These are phyloP conservation scores for Hippasteria phrygiana DNA, from an alignment of 53 echinoderm and acorn worm species.

Conservation along the genomic window DNA sequence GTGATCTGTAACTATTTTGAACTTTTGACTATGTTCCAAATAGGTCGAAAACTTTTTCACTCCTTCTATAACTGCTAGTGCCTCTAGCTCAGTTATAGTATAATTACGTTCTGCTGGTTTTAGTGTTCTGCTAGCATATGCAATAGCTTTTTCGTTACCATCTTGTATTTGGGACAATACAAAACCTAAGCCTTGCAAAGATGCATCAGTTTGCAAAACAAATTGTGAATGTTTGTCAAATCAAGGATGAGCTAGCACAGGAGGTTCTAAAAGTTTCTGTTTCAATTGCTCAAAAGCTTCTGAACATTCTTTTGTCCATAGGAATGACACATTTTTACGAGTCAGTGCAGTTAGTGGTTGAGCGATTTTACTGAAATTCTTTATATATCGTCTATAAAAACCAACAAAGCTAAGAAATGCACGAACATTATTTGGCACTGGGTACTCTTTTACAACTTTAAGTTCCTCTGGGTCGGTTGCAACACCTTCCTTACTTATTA, in stretches of 20 bases:
- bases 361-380: neutral
- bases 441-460: neutral
- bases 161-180: neutral
- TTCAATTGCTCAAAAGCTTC: neutral
- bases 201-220: neutral
- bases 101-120: neutral
- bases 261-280: neutral
- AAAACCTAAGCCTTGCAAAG: neutral
- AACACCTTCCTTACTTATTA: neutral
- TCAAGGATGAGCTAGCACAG: neutral
- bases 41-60: neutral
- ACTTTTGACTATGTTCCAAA: neutral
- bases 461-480: neutral
- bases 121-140: neutral
- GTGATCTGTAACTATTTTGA: neutral
- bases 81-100: neutral
- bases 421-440: neutral
- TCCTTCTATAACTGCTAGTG: neutral
- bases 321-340: neutral
- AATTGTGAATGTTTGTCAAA: neutral
- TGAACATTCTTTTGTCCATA: neutral
- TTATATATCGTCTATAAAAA: neutral
- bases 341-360: conserved; percentile 9
- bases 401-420: neutral
- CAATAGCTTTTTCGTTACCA: neutral